phyloP scores from a whole-genome alignment of 2,113 vertebrate genomes.

The Alligator mississippiensis region DNA sequence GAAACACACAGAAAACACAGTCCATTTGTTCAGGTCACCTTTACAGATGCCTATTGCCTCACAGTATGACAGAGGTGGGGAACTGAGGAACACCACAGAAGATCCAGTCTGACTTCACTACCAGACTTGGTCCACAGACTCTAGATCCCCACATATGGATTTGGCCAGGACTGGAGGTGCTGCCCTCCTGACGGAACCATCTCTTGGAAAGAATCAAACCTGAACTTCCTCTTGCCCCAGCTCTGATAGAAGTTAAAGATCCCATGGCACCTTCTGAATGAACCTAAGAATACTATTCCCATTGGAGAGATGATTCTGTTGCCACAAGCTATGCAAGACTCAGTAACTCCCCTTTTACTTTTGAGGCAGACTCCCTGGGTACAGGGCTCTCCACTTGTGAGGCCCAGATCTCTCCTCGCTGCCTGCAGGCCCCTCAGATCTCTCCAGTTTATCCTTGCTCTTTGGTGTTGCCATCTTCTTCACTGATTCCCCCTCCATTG shows the following conservation, averaged over 20 bases:
- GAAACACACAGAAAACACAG: conserved; percentile 43
- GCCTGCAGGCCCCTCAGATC: not conserved
- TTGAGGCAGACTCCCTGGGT: not conserved
- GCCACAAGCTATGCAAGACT: not conserved
- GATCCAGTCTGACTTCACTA: not conserved
- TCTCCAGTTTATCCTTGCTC: not conserved
- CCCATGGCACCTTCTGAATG: conserved; percentile 31
- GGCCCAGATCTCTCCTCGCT: not conserved
- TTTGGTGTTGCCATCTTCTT: not conserved
- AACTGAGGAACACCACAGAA: fast-evolving
- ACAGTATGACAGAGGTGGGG: not conserved
- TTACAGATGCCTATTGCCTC: fast-evolving
- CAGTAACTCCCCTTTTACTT: not conserved
- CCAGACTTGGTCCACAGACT: not conserved
- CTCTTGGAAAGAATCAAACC: not conserved
- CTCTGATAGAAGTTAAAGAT: conserved; percentile 51
- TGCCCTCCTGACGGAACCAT: not conserved
- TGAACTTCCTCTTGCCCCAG: not conserved
- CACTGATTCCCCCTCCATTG: not conserved
- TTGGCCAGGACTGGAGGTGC: not conserved
- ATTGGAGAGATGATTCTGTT: not conserved
- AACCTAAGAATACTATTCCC: fast-evolving
- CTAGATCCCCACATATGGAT: not conserved
- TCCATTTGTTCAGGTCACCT: not conserved
- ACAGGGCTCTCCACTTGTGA: not conserved